Evolutionary conservation across 2,888 invertebrate species (phyloP), one percentile per base, ranked within the genome.

Genomic region (Sinentomon sp.): DNA sequence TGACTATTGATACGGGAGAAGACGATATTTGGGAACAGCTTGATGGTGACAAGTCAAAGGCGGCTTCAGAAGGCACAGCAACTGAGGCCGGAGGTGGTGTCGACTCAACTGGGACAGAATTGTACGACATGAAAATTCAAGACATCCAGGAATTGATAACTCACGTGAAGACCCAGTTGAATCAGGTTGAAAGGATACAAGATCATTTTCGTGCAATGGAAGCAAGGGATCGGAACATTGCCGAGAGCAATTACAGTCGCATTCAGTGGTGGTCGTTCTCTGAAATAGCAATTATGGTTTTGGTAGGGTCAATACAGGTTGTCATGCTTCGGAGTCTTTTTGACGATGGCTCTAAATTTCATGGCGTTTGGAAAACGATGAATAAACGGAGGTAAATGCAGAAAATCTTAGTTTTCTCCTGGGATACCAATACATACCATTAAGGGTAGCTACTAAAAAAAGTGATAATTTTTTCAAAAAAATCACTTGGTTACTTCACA

Each of bases 251-350:
- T 53, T 75, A 66, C 47, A 68, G 68, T 39, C 64, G 72, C 40
- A 78, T 85, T 1, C 78, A 78, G 46, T 55, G 64, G 31, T 77
- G 76, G 67, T 77, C 77, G 0, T 50, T 64, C 28, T 50, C 77
- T 17, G 75, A 77, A 48, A 64, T 80, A 23, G 46, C 56, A 18
- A 59, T 74, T 16, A 74, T 83, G 72, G 42, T 72, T 16, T 43
- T 57, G 5, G 74, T 80, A 2, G 76, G 74, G 2, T 46, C 65
- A 32, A 48, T 74, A n/a, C 62, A 63, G 45, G 51, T 51, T 3
- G 52, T 73, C 26, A 67, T 80, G 60, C 62, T 82, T 12, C 66
- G 67, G 40, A 73, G 72, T 51, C 57, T 83, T 17, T 83, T 82
- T 46, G 74, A 77, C 48, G 60, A 60, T 6, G n/a, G n/a, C n/a